Evolutionary conservation across 1,140 invertebrate genomes (phyloP).

Genomic region (Drosophila suzukii): DNA sequence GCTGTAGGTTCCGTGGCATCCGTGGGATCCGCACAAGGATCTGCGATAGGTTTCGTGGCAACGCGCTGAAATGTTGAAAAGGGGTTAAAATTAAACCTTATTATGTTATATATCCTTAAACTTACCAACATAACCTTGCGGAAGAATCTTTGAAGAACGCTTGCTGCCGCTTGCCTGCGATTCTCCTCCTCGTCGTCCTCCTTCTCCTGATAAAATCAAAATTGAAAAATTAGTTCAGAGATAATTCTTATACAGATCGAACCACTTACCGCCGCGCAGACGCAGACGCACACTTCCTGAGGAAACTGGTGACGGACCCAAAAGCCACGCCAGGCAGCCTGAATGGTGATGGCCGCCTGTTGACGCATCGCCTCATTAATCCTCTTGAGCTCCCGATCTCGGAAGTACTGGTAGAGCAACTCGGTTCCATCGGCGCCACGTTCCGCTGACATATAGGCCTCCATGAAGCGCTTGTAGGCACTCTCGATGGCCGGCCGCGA

Average conservation of each 20-base stretch:
- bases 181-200: constrained; percentile 24
- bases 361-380: constrained; percentile 34
- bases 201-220: constrained; percentile 10
- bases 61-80: constrained; percentile 18
- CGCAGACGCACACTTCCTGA: constrained; percentile 54
- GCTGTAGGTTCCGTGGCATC: background rate
- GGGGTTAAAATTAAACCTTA: background rate
- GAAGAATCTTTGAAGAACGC: constrained; percentile 65
- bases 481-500: constrained; percentile 73
- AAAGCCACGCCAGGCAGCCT: constrained; percentile 66
- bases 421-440: constrained; percentile 68
- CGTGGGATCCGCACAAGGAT: constrained; percentile 44
- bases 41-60: constrained; percentile 26
- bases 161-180: constrained; percentile 40
- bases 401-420: constrained; percentile 75
- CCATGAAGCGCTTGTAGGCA: constrained; percentile 77
- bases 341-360: constrained; percentile 65
- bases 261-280: constrained; percentile 41
- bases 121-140: constrained; percentile 44
- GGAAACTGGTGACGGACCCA: constrained; percentile 50
- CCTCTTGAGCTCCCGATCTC: constrained; percentile 72
- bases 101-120: background rate
- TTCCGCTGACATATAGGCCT: constrained; percentile 73
- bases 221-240: background rate
- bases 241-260: background rate